Percentiles rank a stretch among this genome's conserved stretches.
Conservation (phyloP, 2,797 vertebrate genomes). For the Pseudomugil gertrudae region DNA sequence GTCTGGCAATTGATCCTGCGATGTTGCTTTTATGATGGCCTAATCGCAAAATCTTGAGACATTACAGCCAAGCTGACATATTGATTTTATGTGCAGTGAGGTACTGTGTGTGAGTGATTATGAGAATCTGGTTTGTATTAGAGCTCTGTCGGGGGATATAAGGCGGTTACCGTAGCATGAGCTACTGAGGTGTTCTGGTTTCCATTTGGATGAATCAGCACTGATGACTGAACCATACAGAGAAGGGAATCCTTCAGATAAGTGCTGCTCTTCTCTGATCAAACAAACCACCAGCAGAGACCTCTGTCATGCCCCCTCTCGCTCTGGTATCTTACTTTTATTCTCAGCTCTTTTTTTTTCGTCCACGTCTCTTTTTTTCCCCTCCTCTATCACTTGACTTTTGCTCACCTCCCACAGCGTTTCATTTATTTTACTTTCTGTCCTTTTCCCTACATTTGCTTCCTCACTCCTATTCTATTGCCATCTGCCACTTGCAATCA, state of each 20-base stretch:
- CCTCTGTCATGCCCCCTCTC: conserved; percentile 57
- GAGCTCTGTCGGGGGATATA: conserved; percentile 59
- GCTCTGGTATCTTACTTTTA: conserved; percentile 48
- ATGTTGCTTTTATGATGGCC: conserved; percentile 71
- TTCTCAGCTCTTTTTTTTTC: conserved; percentile 10
- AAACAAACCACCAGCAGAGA: conserved; percentile 77
- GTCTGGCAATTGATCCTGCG: conserved; percentile 63
- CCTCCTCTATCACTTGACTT: conserved; percentile 1
- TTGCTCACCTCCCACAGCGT: conserved; percentile 14
- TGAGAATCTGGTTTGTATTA: conserved; percentile 70
- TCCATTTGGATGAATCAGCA: conserved; percentile 88
- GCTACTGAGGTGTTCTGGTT: conserved; percentile 89
- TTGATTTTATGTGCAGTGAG: conserved; percentile 71
- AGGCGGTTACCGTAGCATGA: conserved; percentile 66
- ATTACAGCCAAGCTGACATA: conserved; percentile 61
- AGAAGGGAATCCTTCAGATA: conserved; percentile 62
- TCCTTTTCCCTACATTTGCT: conserved; percentile 30
- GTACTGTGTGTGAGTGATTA: conserved; percentile 76
- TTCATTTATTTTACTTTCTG: conserved; percentile 42
- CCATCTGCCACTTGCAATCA: conserved; percentile 87
- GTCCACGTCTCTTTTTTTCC: conserved; percentile 3
- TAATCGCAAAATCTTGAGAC: conserved; percentile 77
- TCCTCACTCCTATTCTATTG: conserved; percentile 68
- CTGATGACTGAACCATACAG: conserved; percentile 83
- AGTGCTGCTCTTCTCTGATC: conserved; percentile 73